These are phyloP conservation scores for Chrysotoxum bicinctum DNA, from an alignment of 2,888 invertebrate genomes.

Conservation along the genomic window DNA sequence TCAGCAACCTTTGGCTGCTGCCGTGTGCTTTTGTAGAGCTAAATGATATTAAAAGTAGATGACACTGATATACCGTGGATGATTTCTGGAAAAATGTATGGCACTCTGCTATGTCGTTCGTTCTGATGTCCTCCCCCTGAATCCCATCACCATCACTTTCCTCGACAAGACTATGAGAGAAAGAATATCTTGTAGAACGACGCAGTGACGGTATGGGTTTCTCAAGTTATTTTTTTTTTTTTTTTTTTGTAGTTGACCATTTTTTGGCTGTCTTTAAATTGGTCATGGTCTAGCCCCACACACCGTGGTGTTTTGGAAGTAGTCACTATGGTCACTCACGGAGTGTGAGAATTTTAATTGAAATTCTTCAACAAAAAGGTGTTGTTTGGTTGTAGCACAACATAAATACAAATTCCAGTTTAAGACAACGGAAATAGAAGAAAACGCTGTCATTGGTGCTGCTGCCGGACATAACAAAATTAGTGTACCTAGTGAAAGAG, in stretches of 20 bases:
- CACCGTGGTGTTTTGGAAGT: constrained; percentile 16
- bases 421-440: constrained; percentile 19
- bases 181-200: constrained; percentile 21
- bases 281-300: constrained; percentile 65
- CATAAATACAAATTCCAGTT: constrained; percentile 41
- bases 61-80: constrained; percentile 75
- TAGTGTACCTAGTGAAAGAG: background rate
- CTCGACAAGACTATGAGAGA: background rate
- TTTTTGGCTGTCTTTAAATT: constrained; percentile 42
- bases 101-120: constrained; percentile 35
- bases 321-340: constrained; percentile 24
- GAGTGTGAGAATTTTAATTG: constrained; percentile 74
- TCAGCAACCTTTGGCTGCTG: constrained; percentile 44
- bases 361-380: constrained; percentile 65
- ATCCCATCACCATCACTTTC: background rate
- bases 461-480: background rate
- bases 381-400: constrained; percentile 31
- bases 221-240: background rate
- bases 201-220: constrained; percentile 49
- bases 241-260: background rate
- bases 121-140: background rate
- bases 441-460: background rate
- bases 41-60: constrained; percentile 74
- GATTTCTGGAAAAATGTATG: constrained; percentile 73
- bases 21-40: constrained; percentile 64